Evolutionary conservation across 1,140 invertebrate genomes (phyloP).

Genomic region (Patella vulgata): DNA sequence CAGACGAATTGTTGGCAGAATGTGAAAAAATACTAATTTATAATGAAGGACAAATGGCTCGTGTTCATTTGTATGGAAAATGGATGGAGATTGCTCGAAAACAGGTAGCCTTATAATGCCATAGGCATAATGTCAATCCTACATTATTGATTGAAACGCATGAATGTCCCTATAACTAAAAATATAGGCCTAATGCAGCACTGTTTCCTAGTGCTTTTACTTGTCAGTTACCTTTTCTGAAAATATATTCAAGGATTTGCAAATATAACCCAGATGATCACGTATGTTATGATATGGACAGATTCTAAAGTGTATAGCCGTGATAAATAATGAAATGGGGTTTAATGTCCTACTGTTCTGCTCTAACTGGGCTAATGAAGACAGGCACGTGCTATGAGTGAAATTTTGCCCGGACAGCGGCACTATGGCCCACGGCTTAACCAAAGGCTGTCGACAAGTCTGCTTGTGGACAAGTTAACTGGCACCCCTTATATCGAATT

Average conservation of each 20-base stretch:
- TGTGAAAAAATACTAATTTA: slow-evolving; percentile 51
- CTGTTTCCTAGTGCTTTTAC: not conserved
- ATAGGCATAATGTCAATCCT: too few relatives aligned
- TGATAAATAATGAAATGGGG: too few relatives aligned
- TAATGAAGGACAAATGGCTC: slow-evolving; percentile 68
- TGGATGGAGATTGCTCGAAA: slow-evolving; percentile 75
- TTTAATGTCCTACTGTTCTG: too few relatives aligned
- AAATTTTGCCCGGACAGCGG: too few relatives aligned
- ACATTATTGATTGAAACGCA: not conserved
- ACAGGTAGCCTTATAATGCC: too few relatives aligned
- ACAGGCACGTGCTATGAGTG: too few relatives aligned
- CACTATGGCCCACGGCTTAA: too few relatives aligned
- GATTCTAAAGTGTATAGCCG: too few relatives aligned
- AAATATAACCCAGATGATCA: not conserved
- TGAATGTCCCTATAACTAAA: not conserved
- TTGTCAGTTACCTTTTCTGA: not conserved
- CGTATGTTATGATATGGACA: not conserved
- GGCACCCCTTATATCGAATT: too few relatives aligned
- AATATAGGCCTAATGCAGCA: not conserved
- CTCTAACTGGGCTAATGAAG: too few relatives aligned
- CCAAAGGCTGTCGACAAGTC: too few relatives aligned
- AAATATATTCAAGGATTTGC: not conserved
- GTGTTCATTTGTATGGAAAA: slow-evolving; percentile 76
- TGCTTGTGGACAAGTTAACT: too few relatives aligned
- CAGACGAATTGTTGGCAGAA: slow-evolving; percentile 43